Evolutionary conservation across 1,140 invertebrate genomes (phyloP).

Genomic region (Saxidomus purpurata): DNA sequence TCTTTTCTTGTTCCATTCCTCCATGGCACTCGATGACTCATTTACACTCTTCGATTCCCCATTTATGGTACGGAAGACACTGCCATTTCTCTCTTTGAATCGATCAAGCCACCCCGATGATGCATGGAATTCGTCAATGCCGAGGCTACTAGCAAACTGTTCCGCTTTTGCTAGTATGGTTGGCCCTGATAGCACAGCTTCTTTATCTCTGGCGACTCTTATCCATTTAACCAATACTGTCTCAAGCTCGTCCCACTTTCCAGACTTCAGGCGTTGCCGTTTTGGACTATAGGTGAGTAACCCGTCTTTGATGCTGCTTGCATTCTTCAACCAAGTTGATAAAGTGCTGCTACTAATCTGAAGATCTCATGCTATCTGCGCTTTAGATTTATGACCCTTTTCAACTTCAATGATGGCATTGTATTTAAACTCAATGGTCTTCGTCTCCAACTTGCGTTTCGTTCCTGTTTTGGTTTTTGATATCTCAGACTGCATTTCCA

Average conservation of each 20-base stretch:
- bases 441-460: too few relatives aligned
- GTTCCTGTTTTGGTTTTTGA: too few relatives aligned
- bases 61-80: background rate
- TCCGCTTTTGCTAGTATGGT: background rate
- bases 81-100: constrained; percentile 36
- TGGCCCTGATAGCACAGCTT: too few relatives aligned
- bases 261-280: background rate
- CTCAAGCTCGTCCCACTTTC: constrained; percentile 42
- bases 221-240: background rate
- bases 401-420: too few relatives aligned
- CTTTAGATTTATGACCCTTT: constrained; percentile 3
- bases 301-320: constrained; percentile 5
- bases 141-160: background rate
- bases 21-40: too few relatives aligned
- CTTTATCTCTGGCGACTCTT: too few relatives aligned
- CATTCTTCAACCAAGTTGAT: constrained; percentile 42
- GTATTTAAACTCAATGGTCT: too few relatives aligned
- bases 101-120: background rate
- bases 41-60: constrained; percentile 14
- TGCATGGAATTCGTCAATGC: background rate
- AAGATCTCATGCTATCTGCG: constrained; percentile 10
- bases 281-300: constrained; percentile 11
- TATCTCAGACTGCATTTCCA: too few relatives aligned
- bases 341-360: constrained; percentile 13
- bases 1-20: background rate